These are phyloP conservation scores for Teleiodes luculella DNA, from an alignment of 2,888 invertebrate genomes.

Conservation along the genomic window DNA sequence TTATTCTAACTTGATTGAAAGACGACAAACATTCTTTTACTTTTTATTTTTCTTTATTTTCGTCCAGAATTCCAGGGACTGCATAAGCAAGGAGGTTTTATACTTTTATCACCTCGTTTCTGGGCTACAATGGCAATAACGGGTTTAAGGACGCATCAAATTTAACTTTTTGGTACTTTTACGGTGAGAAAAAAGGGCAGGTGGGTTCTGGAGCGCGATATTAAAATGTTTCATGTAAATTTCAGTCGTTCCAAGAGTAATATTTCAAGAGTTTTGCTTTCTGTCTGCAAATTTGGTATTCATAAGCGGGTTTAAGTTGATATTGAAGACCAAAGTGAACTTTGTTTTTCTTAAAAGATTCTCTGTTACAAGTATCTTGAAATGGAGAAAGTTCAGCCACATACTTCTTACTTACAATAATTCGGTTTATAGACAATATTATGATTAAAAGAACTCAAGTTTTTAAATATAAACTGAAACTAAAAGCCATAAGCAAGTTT, in stretches of 20 bases:
- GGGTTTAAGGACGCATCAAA: constrained; percentile 50
- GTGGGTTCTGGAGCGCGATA: constrained; percentile 58
- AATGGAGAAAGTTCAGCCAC: too few relatives aligned
- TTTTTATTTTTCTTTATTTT: constrained; percentile 16
- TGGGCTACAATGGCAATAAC: constrained; percentile 34
- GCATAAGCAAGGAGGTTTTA: constrained; percentile 40
- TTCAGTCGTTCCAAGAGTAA: constrained; percentile 49
- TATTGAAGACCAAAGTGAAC: constrained; percentile 41
- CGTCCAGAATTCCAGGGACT: constrained; percentile 38
- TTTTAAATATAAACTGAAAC: too few relatives aligned
- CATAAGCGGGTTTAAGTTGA: constrained; percentile 66
- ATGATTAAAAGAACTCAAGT: too few relatives aligned
- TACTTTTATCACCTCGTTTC: constrained; percentile 34
- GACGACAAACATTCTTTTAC: constrained; percentile 19
- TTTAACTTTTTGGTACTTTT: constrained; percentile 54
- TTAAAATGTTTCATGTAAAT: constrained; percentile 79
- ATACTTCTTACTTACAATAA: too few relatives aligned
- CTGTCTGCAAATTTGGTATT: constrained; percentile 69
- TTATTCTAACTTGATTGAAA: constrained; percentile 47
- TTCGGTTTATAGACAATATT: too few relatives aligned
- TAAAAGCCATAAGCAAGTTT: too few relatives aligned
- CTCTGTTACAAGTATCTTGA: not conserved
- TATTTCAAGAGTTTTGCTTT: constrained; percentile 64
- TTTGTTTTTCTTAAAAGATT: not conserved
- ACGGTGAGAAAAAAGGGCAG: constrained; percentile 73